A percentile compares a stretch with the other conserved stretches of the same genome.
Evolutionary conservation across 2,888 invertebrate genomes (phyloP).

Genomic region (Scelioninae gen. 2): DNA sequence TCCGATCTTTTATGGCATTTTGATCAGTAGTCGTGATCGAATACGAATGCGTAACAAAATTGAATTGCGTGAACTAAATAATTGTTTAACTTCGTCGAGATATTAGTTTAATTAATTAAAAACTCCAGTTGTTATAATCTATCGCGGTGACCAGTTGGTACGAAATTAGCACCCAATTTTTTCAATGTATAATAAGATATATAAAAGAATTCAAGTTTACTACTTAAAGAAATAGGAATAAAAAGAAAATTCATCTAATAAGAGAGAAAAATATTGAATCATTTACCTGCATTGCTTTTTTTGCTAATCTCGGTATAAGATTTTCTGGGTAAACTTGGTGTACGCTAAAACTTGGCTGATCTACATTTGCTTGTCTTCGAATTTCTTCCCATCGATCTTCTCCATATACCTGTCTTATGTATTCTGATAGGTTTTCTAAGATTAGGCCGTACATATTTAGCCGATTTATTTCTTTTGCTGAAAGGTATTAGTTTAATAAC

Average conservation of each 20-base stretch:
- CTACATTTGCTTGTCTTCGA: slow-evolving; percentile 88
- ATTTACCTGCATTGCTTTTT: slow-evolving; percentile 88
- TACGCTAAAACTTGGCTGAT: slow-evolving; percentile 90
- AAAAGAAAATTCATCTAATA: slow-evolving; percentile 10
- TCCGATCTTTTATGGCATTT: too few relatives aligned
- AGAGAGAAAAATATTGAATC: neutral
- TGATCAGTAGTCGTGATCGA: too few relatives aligned
- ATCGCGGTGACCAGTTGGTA: too few relatives aligned
- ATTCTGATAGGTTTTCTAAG: slow-evolving; percentile 94
- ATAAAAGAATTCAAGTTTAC: neutral
- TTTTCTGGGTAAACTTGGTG: slow-evolving; percentile 96
- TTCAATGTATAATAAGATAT: too few relatives aligned
- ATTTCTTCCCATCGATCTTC: slow-evolving; percentile 96
- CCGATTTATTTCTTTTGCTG: slow-evolving; percentile 51
- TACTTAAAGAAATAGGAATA: neutral
- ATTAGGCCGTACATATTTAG: slow-evolving; percentile 93
- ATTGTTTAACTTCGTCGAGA: too few relatives aligned
- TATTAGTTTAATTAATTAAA: too few relatives aligned
- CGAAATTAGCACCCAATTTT: too few relatives aligned
- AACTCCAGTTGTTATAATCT: too few relatives aligned
- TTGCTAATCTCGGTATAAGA: slow-evolving; percentile 88
- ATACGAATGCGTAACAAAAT: too few relatives aligned
- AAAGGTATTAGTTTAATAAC: too few relatives aligned
- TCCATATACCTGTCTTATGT: slow-evolving; percentile 94
- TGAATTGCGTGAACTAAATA: too few relatives aligned